Conservation (phyloP, 2,797 vertebrate genomes). For the Myotis daubentonii region DNA sequence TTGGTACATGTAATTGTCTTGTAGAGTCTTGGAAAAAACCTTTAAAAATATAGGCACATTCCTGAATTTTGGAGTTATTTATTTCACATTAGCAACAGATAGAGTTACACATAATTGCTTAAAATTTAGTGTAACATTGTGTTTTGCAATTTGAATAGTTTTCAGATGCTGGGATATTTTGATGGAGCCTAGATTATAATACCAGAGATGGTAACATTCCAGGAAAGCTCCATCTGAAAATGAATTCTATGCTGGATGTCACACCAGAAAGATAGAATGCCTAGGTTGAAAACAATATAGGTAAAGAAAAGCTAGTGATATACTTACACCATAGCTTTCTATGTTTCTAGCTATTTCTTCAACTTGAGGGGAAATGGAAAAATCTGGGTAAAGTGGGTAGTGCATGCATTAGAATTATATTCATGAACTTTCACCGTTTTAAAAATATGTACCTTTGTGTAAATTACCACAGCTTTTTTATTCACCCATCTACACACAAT, state of each 20-base stretch:
- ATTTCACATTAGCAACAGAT: neutral
- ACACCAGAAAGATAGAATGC: neutral
- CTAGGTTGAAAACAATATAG: neutral
- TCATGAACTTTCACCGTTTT: neutral
- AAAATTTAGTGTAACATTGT: neutral
- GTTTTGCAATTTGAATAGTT: neutral
- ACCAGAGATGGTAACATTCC: neutral
- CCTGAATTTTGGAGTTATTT: neutral
- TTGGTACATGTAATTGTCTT: neutral
- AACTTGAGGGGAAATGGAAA: neutral
- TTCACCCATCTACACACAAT: neutral
- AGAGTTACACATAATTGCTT: neutral
- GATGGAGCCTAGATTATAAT: neutral
- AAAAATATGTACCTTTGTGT: neutral
- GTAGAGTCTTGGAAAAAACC: conserved; percentile 1
- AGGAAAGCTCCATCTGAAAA: neutral
- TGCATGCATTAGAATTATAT: neutral
- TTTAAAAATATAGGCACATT: conserved; percentile 9
- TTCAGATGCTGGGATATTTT: neutral
- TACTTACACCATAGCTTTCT: neutral
- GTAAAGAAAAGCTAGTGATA: neutral
- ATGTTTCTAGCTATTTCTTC: neutral
- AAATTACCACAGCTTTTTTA: neutral
- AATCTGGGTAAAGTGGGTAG: neutral
- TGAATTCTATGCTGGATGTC: neutral